Base-by-base conservation (phyloP, 2,797 vertebrate genomes). In the Phrynocephalus guinanensis region DNA sequence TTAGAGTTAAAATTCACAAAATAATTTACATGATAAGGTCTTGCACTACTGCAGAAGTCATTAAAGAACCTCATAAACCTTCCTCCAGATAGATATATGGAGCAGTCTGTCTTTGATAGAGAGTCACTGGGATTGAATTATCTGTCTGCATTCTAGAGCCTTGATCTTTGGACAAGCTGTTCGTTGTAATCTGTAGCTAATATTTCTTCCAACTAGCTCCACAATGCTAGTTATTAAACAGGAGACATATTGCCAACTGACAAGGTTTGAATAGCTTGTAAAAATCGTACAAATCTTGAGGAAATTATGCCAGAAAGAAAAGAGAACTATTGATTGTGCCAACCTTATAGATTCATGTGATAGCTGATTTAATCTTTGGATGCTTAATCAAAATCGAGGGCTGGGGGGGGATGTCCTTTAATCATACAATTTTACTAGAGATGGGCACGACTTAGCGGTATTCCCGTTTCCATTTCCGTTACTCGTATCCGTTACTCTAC, bases 51-150 rank as follows among this genome's bases (percentile, higher is more conserved):
- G 30, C 5, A 90, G 90, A 94, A 94, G 92, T 94, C 95, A 94
- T 94, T 96, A 96, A 94, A 92, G 87, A 88, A 91, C 71, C 91
- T 92, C 88, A 91, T 95, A 95, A 95, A 94, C 67, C 88, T 96
- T 79, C 75, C 50, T 83, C 87, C 80, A 88, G 91, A 94, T 94
- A 95, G 94, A 95, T 93, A 93, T 90, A 95, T 92, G 33, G 86
- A 93, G 79, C 77, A 94, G 80, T 93, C 77, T 82, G 88, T 94
- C 92, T 93, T 90, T 93, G 85, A 93, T 90, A 90, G 85, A 92
- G 71, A 91, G 84, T 87, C 90, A 82, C 71, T 24, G 0, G 71
- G 68, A 92, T 0, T 93, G 94, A 95, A 96, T 95, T 95, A 95
- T 81, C 44, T 92, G 84, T 38, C 63, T 86, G 26, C 20, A 88